Conservation (phyloP, 2,797 vertebrate genomes). For the Galago senegalensis region DNA sequence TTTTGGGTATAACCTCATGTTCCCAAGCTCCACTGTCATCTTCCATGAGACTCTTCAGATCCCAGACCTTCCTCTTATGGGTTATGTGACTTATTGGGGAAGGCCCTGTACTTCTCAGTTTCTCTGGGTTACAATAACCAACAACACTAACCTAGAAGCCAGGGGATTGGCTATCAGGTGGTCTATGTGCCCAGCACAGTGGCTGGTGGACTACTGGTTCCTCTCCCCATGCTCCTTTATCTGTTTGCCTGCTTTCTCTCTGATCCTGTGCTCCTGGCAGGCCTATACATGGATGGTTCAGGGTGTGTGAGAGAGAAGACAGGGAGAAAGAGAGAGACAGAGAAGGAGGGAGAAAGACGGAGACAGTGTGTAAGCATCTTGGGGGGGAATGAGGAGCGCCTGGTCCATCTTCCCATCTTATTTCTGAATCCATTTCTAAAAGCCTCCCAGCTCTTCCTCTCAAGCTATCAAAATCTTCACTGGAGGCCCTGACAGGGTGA, state of each 20-base stretch:
- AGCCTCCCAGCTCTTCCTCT: background rate
- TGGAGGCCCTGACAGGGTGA: slow-evolving; percentile 80
- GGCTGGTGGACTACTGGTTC: too few species aligned
- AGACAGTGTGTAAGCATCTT: background rate
- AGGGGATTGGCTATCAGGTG: background rate
- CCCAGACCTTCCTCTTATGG: background rate
- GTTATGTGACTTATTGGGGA: background rate
- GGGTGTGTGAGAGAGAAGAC: background rate
- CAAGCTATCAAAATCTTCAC: slow-evolving; percentile 76
- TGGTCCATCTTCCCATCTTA: background rate
- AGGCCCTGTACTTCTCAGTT: background rate
- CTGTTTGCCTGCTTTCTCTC: background rate
- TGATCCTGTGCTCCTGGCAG: background rate
- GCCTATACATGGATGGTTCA: background rate
- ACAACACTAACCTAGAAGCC: background rate
- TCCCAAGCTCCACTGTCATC: background rate
- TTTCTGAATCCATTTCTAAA: background rate
- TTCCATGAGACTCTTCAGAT: background rate
- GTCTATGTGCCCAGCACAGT: accelerated
- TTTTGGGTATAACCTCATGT: background rate
- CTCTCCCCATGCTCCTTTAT: background rate
- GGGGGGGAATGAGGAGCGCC: background rate
- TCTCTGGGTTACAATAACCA: background rate
- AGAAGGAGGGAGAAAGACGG: too few species aligned
- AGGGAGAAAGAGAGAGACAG: background rate